phyloP scores from a whole-genome alignment of 2,888 invertebrate genomes.

The Conus canariensis region DNA sequence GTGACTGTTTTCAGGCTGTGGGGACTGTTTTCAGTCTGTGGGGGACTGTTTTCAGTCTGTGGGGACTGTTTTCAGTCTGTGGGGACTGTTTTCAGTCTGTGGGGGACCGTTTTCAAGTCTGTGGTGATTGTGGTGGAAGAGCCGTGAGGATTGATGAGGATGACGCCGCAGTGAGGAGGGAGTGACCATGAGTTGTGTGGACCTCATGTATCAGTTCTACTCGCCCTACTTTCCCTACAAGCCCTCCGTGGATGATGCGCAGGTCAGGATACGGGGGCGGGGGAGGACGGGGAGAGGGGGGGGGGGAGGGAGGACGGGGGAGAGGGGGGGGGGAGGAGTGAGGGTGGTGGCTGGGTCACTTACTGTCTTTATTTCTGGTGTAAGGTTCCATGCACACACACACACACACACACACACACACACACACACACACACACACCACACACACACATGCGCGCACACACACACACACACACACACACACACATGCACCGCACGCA shows the following conservation, averaged over 20 bases:
- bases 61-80: too few species aligned
- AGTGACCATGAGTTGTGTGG: constrained; percentile 55
- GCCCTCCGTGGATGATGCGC: constrained; percentile 53
- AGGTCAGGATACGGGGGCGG: constrained; percentile 47
- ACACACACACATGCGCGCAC: not conserved
- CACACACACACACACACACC: not conserved
- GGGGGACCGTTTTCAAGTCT: too few species aligned
- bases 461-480: not conserved
- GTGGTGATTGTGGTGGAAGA: not conserved
- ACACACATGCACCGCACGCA: not conserved
- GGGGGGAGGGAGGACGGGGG: too few species aligned
- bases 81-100: too few species aligned
- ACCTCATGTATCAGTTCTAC: constrained; percentile 62
- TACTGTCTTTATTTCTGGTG: too few species aligned
- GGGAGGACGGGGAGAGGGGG: too few species aligned
- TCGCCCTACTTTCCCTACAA: constrained; percentile 60
- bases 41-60: too few species aligned
- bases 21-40: too few species aligned
- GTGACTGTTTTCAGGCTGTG: too few species aligned
- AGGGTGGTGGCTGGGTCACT: not conserved
- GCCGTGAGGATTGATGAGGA: not conserved
- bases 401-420: not conserved
- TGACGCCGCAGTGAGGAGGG: not conserved
- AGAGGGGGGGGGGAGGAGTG: too few species aligned
- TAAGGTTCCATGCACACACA: not conserved